A percentile compares a stretch with the other conserved stretches of the same genome.
phyloP scores from a whole-genome alignment of 2,888 invertebrate genomes.

The Pycnomerus fuliginosus region DNA sequence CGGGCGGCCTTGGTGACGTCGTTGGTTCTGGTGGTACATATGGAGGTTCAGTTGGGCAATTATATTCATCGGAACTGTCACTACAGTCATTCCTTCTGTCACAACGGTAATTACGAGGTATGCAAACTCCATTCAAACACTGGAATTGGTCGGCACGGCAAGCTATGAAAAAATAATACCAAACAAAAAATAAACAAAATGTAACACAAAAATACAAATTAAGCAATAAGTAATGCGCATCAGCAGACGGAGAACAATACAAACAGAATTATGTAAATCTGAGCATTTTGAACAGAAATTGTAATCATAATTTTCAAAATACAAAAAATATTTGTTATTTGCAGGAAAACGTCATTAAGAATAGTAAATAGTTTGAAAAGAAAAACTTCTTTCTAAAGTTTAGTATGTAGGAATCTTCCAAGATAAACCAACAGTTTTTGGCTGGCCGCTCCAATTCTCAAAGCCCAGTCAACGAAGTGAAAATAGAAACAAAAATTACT shows the following conservation, averaged over 20 bases:
- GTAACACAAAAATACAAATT: slow-evolving; percentile 14
- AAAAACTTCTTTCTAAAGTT: no score
- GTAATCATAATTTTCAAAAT: no score
- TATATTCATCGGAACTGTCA: slow-evolving; percentile 59
- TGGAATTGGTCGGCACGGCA: slow-evolving; percentile 67
- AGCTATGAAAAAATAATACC: slow-evolving; percentile 51
- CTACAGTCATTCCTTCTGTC: slow-evolving; percentile 56
- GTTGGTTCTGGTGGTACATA: slow-evolving; percentile 32
- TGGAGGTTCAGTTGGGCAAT: slow-evolving; percentile 55
- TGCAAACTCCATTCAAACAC: slow-evolving; percentile 68
- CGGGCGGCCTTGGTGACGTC: slow-evolving; percentile 23
- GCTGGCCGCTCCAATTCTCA: no score
- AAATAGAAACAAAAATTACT: no score
- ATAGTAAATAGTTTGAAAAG: no score
- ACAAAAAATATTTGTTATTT: no score
- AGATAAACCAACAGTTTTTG: no score
- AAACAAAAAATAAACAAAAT: slow-evolving; percentile 27
- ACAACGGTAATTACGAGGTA: slow-evolving; percentile 49
- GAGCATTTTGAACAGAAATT: no score
- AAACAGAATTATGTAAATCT: no score
- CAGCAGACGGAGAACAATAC: background rate
- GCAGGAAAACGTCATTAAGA: no score
- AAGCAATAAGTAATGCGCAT: slow-evolving; percentile 7
- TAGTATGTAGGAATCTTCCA: no score
- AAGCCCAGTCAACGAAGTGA: no score